Conservation (phyloP, 2,113 vertebrate genomes). For the Lophochroa leadbeateri region DNA sequence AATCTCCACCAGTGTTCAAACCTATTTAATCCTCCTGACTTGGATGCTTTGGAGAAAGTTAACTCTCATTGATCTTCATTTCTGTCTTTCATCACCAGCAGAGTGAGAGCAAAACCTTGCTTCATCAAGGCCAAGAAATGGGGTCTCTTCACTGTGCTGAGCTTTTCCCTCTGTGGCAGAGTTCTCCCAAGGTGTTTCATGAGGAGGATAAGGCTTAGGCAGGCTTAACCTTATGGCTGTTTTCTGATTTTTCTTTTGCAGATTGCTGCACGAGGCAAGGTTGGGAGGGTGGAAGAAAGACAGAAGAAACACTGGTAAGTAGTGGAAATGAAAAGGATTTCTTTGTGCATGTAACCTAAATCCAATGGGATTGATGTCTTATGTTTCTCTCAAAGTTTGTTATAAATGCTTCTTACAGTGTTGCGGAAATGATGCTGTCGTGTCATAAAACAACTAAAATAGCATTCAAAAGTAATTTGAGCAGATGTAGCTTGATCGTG, state of each 20-base stretch:
- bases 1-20: background rate
- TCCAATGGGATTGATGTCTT: background rate
- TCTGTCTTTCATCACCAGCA: background rate
- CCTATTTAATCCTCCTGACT: background rate
- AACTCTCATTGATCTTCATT: background rate
- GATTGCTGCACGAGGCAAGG: background rate
- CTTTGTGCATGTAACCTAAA: background rate
- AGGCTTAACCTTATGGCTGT: background rate
- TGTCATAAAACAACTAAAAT: background rate
- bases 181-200: background rate
- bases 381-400: background rate
- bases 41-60: background rate
- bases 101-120: background rate
- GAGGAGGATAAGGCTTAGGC: background rate
- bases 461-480: background rate
- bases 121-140: background rate
- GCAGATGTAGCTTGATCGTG: background rate
- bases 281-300: background rate
- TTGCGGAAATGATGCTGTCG: background rate
- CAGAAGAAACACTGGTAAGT: background rate
- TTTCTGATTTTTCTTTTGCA: background rate
- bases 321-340: background rate
- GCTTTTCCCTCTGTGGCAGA: background rate
- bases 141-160: background rate
- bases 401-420: background rate